These are phyloP conservation scores for Tetheella fluctuosa DNA, from an alignment of 2,888 invertebrate species.

Conservation along the genomic window DNA sequence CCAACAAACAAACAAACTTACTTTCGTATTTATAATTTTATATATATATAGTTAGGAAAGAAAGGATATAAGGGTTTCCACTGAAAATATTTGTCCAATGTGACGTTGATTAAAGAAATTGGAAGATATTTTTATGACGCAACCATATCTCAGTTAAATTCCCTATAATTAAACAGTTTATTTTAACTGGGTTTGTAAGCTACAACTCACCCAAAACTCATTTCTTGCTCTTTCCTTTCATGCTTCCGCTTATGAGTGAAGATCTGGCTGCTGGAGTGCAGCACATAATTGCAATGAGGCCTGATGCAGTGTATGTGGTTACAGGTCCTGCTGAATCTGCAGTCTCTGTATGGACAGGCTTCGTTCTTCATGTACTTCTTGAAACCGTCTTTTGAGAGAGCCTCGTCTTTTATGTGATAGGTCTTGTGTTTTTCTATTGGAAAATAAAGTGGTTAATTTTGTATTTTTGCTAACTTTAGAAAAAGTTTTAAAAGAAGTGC, in stretches of 20 bases:
- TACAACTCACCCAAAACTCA: constrained; percentile 92
- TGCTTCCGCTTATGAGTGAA: constrained; percentile 99
- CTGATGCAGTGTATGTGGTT: constrained; percentile 99
- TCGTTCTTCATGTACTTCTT: constrained; percentile 99
- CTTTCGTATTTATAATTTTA: no score
- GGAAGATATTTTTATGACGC: no score
- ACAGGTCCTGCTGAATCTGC: constrained; percentile 96
- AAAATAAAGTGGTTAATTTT: neutral
- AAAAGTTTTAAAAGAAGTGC: no score
- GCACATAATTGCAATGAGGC: constrained; percentile 96
- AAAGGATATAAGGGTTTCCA: no score
- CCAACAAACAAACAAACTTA: no score
- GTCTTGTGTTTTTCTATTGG: constrained; percentile 97
- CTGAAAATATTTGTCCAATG: no score
- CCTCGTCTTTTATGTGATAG: constrained; percentile 98
- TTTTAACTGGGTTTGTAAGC: no score
- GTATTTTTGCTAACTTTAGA: neutral
- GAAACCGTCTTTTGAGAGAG: constrained; percentile 97
- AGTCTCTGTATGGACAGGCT: constrained; percentile 94
- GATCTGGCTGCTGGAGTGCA: constrained; percentile 98
- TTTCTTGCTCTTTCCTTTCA: constrained; percentile 96
- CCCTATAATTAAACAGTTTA: no score
- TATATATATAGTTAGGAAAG: no score
- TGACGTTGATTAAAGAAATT: no score
- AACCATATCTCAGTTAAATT: no score